Evolutionary conservation across 2,797 vertebrate species (phyloP).

Genomic region (Crocodylus rhombifer): DNA sequence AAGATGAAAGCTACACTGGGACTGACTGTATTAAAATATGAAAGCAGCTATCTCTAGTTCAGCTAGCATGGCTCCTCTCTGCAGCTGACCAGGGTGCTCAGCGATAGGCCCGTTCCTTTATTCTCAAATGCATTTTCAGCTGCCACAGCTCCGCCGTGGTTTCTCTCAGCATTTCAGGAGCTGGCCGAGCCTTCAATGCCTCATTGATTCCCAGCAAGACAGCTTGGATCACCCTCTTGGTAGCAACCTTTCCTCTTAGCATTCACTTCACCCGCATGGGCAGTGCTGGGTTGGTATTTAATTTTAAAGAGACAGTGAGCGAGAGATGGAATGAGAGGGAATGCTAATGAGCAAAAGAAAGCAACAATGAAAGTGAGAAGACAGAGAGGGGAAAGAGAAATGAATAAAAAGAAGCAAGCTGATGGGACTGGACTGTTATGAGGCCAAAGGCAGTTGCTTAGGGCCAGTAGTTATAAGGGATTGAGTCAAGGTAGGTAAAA

Average conservation of each 20-base stretch:
- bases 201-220: slow-evolving; percentile 58
- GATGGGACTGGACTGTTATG: neutral
- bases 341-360: neutral
- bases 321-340: neutral
- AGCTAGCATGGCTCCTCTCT: neutral
- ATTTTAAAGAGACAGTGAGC: slow-evolving; percentile 47
- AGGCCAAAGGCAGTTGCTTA: neutral
- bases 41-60: neutral
- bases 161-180: slow-evolving; percentile 32
- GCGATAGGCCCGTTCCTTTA: neutral
- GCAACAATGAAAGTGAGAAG: neutral
- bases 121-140: neutral
- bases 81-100: neutral
- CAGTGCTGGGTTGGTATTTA: slow-evolving; percentile 40
- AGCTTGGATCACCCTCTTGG: neutral
- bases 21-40: neutral
- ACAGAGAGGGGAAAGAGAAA: neutral
- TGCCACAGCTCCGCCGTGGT: neutral
- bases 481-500: slow-evolving; percentile 35
- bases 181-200: neutral
- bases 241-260: slow-evolving; percentile 39
- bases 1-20: neutral
- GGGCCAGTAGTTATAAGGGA: neutral
- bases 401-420: slow-evolving; percentile 10
- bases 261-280: slow-evolving; percentile 30